Conservation (phyloP, 2,113 vertebrate species). For the Lanius ludovicianus region DNA sequence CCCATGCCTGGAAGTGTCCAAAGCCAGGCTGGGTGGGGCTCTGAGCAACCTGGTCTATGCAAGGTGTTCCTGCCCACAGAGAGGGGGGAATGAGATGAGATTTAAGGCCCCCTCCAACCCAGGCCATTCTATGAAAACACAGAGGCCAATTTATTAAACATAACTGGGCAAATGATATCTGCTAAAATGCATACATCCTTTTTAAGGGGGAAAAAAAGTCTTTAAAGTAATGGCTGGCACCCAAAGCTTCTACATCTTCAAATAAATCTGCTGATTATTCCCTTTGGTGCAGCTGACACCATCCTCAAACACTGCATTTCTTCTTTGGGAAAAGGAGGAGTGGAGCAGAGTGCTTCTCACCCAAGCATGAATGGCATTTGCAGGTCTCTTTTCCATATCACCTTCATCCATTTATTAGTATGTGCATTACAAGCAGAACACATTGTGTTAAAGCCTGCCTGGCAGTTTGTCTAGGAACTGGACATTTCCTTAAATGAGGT, state of each 20-base stretch:
- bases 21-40: not conserved
- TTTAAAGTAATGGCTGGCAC: not conserved
- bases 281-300: not conserved
- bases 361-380: not conserved
- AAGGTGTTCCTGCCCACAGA: not conserved
- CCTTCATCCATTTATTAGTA: not conserved
- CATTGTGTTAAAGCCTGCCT: not conserved
- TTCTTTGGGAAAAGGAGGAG: not conserved
- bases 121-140: not conserved
- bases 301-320: not conserved
- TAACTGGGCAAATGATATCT: not conserved
- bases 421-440: not conserved
- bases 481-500: not conserved
- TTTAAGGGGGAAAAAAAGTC: not conserved
- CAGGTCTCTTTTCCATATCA: not conserved
- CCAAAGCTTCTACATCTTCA: not conserved
- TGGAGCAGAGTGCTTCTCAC: not conserved
- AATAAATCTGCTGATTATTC: not conserved
- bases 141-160: not conserved
- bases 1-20: not conserved
- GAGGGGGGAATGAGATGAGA: not conserved
- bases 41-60: not conserved
- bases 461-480: not conserved
- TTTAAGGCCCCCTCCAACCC: not conserved
- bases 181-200: not conserved